Evolutionary conservation across 1,140 invertebrate genomes (phyloP).

Genomic region (Sminthurinus signatus): DNA sequence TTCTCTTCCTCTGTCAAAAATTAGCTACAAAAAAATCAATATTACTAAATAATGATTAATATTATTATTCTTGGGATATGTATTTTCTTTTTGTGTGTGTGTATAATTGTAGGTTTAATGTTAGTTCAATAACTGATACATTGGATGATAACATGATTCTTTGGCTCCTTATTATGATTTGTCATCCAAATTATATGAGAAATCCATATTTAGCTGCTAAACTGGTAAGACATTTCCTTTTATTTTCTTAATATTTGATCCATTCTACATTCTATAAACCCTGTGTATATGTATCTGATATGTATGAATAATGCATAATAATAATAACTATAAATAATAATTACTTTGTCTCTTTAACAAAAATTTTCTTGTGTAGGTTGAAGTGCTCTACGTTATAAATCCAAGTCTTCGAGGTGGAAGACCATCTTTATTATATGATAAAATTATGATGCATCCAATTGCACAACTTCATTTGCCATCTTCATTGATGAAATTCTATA

Average conservation of each 20-base stretch:
- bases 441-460: constrained; percentile 77
- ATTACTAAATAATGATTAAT: too few species aligned
- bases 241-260: too few species aligned
- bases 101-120: constrained; percentile 47
- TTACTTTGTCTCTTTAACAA: constrained; percentile 26
- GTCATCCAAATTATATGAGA: constrained; percentile 80
- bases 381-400: constrained; percentile 89
- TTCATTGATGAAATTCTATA: constrained; percentile 95
- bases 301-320: too few species aligned
- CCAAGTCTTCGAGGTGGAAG: constrained; percentile 65
- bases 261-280: too few species aligned
- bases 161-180: constrained; percentile 81
- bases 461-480: constrained; percentile 74
- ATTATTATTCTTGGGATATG: too few species aligned
- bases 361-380: constrained; percentile 52
- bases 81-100: too few species aligned
- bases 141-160: constrained; percentile 77
- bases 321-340: constrained; percentile 1
- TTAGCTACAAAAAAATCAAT: too few species aligned
- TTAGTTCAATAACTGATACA: constrained; percentile 59
- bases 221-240: constrained; percentile 55
- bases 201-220: constrained; percentile 96
- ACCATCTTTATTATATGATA: constrained; percentile 54
- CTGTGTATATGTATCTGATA: too few species aligned
- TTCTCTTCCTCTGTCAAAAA: too few species aligned